phyloP scores from a whole-genome alignment of 64 coral and sea anemone genomes.

The Hydrozoanthus tunicans region DNA sequence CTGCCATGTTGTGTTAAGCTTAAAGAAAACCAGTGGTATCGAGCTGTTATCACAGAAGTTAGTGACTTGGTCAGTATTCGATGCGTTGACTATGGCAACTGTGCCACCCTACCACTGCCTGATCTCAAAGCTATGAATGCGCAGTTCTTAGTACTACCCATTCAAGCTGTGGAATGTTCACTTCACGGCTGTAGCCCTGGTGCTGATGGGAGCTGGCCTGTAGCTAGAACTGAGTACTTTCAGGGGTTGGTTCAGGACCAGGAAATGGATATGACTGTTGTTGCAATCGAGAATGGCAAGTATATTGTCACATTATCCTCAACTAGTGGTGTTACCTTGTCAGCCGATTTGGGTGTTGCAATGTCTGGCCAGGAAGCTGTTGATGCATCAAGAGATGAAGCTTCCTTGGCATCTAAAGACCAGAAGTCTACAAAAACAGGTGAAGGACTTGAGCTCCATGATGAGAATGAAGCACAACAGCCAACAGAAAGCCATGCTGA shows the following conservation, averaged over 20 bases:
- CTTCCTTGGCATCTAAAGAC: neutral
- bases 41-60: constrained; percentile 73
- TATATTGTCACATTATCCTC: constrained; percentile 35
- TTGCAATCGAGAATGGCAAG: constrained; percentile 2
- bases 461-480: neutral
- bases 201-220: constrained; percentile 34
- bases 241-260: constrained; percentile 44
- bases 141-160: constrained; percentile 53
- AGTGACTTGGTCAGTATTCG: constrained; percentile 41
- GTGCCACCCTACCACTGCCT: constrained; percentile 56
- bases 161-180: constrained; percentile 71
- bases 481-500: neutral
- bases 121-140: constrained; percentile 53
- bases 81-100: constrained; percentile 94
- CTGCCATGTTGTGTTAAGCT: constrained; percentile 70
- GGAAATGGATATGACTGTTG: constrained; percentile 46
- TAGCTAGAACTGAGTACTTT: constrained; percentile 28
- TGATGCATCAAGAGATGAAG: neutral
- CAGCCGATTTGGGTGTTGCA: constrained; percentile 1
- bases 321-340: constrained; percentile 11
- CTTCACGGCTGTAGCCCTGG: constrained; percentile 40
- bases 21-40: constrained; percentile 88
- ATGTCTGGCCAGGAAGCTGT: neutral
- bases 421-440: neutral
- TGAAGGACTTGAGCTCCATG: neutral